These are phyloP conservation scores for Amniataba percoides DNA, from an alignment of 2,797 vertebrate species.

Conservation along the genomic window DNA sequence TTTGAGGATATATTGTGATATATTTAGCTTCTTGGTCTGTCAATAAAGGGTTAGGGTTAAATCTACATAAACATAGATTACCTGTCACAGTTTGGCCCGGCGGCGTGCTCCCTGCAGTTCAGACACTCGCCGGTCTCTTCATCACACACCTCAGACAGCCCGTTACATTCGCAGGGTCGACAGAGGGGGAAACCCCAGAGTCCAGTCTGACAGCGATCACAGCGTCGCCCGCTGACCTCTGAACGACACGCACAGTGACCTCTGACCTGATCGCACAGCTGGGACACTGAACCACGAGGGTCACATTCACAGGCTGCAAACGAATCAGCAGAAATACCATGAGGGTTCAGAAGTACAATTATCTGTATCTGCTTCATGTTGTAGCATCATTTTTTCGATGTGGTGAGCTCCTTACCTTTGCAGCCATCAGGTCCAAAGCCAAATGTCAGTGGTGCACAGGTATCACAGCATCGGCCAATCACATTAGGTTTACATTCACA, in stretches of 20 bases:
- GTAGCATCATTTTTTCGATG: too few relatives aligned
- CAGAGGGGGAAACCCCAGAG: constrained; percentile 90
- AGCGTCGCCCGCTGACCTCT: constrained; percentile 81
- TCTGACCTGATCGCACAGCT: constrained; percentile 86
- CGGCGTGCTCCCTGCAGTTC: constrained; percentile 81
- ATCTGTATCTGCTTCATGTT: background rate
- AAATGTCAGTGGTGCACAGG: constrained; percentile 86
- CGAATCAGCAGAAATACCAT: background rate
- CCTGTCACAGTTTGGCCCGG: constrained; percentile 88
- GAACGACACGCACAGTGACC: constrained; percentile 89
- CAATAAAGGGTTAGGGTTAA: too few relatives aligned
- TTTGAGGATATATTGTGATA: background rate
- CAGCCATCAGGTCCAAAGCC: constrained; percentile 88
- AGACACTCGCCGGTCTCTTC: constrained; percentile 83
- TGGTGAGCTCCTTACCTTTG: constrained; percentile 76
- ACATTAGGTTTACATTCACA: constrained; percentile 90
- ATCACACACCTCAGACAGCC: constrained; percentile 85
- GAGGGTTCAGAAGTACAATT: background rate
- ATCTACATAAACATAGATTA: constrained; percentile 25
- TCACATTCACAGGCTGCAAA: constrained; percentile 89
- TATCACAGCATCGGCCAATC: constrained; percentile 88
- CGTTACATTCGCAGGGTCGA: constrained; percentile 85
- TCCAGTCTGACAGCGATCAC: constrained; percentile 83
- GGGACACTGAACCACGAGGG: constrained; percentile 80
- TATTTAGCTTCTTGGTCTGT: too few relatives aligned